Evolutionary conservation across 1,140 invertebrate genomes (phyloP).

Genomic region (Spodoptera litura): DNA sequence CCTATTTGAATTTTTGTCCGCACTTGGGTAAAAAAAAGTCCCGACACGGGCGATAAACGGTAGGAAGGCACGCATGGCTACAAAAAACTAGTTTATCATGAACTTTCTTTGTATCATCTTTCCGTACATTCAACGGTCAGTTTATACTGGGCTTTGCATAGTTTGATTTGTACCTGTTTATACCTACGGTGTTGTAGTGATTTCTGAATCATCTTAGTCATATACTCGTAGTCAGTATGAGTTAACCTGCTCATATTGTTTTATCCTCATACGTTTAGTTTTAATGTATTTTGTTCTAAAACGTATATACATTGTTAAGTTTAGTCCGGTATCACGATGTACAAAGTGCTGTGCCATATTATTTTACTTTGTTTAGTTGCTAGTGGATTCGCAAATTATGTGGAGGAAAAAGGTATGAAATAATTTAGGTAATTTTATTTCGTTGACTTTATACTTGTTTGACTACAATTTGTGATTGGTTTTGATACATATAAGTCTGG

Average conservation of each 20-base stretch:
- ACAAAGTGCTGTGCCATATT: neutral
- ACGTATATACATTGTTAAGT: neutral
- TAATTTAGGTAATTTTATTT: neutral
- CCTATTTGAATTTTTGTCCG: too few relatives aligned
- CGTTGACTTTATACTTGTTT: neutral
- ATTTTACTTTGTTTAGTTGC: neutral
- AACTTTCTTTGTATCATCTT: too few relatives aligned
- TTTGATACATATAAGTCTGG: too few relatives aligned
- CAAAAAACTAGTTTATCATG: too few relatives aligned
- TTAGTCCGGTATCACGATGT: neutral
- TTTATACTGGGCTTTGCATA: too few relatives aligned
- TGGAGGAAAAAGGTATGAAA: neutral
- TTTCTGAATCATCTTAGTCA: neutral
- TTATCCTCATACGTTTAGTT: neutral
- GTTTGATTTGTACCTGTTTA: neutral
- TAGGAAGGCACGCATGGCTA: too few relatives aligned
- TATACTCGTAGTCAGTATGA: neutral
- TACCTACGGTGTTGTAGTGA: neutral
- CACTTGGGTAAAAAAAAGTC: neutral
- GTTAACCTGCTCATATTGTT: conserved; percentile 2
- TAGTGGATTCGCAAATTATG: neutral
- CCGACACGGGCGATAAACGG: neutral
- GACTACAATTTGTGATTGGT: neutral
- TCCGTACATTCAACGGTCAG: too few relatives aligned
- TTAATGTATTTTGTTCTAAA: neutral